Evolutionary conservation across 2,113 vertebrate genomes (phyloP), one percentile per base, ranked within the genome.

Genomic region (Aegithalos caudatus): DNA sequence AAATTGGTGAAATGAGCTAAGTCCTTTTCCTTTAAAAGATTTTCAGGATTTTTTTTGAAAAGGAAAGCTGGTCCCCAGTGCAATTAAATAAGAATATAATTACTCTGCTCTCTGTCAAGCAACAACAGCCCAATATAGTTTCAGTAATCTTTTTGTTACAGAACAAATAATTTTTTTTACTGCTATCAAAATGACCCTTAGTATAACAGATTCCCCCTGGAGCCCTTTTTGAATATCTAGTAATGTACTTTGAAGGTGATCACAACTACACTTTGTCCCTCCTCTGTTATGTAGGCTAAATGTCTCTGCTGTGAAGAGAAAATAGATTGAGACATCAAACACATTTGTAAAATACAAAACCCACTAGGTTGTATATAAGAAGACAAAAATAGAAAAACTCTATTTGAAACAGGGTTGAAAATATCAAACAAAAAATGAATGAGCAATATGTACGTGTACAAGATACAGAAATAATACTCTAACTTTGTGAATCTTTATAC

Each of bases 291-390:
- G 76, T 2, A 79, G 64, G 82, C 19, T 83, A 93, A 93, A 83
- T 4, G 2, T 71, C 56, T 93, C 64, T 81, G 37, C 60, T 81
- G 40, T 92, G 81, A 92, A 83, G 17, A 94, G 18, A 93, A 96
- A 90, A 94, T 24, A 92, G 81, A 90, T 40, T 65, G 67, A 93
- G 71, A 88, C 47, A 93, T 88, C 71, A 86, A 95, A 93, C 28
- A 67, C 28, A n/a, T 64, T 51, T 53, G 38, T 54, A 76, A 88
- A 88, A 86, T 48, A 92, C 44, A 92, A 94, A 89, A 78, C 62
- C 48, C 56, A 84, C 60, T 64, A 86, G 47, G 56, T 6, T 94
- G 11, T 33, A 51, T 29, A 45, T n/a, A 91, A 65, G 29, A 72
- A 80, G 25, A 64, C 10, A 70, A 92, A 94, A 82, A 23, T 7